These are phyloP conservation scores for Enteromius argenteus DNA, from an alignment of 2,797 vertebrate species.

Conservation along the genomic window DNA sequence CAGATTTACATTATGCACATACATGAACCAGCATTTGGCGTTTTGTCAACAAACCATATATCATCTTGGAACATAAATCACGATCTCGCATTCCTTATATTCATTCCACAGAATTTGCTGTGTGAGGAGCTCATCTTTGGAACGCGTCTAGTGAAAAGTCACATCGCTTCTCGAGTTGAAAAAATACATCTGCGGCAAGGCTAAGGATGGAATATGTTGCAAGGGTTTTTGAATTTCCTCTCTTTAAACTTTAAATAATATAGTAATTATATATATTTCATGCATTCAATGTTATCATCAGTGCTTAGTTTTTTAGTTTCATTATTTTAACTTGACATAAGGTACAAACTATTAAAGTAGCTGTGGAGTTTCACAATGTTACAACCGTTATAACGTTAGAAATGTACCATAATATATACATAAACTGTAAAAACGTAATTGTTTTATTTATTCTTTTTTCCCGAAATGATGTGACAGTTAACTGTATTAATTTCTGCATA, in stretches of 20 bases:
- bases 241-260: not conserved
- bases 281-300: not conserved
- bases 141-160: not conserved
- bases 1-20: constrained; percentile 56
- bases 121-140: constrained; percentile 26
- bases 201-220: not conserved
- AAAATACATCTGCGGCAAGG: not conserved
- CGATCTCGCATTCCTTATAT: constrained; percentile 50
- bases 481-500: constrained; percentile 31
- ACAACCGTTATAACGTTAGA: not conserved
- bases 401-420: too few species aligned
- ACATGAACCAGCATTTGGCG: constrained; percentile 68
- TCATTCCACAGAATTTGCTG: constrained; percentile 24
- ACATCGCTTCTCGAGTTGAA: not conserved
- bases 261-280: not conserved
- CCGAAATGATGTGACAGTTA: not conserved
- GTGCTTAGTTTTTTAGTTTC: constrained; percentile 15
- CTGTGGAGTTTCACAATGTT: not conserved
- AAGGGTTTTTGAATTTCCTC: not conserved
- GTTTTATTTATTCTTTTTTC: not conserved
- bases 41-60: constrained; percentile 76
- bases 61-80: constrained; percentile 58
- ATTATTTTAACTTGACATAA: not conserved
- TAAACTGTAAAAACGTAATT: too few species aligned
- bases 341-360: not conserved